Percentiles rank a stretch among this genome's conserved stretches.
These are phyloP conservation scores for Nipponacmea schrenckii DNA, from an alignment of 2,888 invertebrate genomes.

Conservation along the genomic window DNA sequence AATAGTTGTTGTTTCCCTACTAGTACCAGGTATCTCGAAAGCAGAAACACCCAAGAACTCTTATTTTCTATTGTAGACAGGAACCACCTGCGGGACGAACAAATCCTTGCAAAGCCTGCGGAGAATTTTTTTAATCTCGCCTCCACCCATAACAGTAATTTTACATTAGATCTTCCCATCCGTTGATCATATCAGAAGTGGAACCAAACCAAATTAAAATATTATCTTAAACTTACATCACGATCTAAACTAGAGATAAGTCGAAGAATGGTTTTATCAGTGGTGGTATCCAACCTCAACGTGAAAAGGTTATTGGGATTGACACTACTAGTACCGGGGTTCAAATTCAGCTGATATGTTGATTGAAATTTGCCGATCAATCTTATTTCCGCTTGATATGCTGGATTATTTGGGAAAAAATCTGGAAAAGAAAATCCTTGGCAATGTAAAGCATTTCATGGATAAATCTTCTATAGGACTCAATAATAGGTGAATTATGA, in stretches of 20 bases:
- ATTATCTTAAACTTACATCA: slow-evolving; percentile 43
- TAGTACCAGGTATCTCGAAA: no score
- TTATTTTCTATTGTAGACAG: not conserved
- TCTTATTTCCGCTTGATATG: not conserved
- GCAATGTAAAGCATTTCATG: not conserved
- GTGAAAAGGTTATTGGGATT: slow-evolving; percentile 35
- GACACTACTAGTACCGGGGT: slow-evolving; percentile 20
- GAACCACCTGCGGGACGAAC: no score
- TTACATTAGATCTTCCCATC: no score
- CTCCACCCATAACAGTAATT: no score
- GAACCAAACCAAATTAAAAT: no score
- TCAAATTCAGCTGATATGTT: slow-evolving; percentile 14
- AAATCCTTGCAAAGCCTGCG: no score
- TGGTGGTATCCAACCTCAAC: slow-evolving; percentile 22
- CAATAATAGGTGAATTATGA: no score
- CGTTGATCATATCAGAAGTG: no score
- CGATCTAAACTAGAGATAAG: slow-evolving; percentile 67
- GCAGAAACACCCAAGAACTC: no score
- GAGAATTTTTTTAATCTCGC: no score
- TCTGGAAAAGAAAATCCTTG: not conserved
- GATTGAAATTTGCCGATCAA: not conserved
- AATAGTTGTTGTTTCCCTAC: no score
- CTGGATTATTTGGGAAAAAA: not conserved
- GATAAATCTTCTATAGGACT: no score
- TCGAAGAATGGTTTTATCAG: slow-evolving; percentile 32